phyloP scores from a whole-genome alignment of 64 coral and sea anemone species.

The Cladopsammia gracilis region DNA sequence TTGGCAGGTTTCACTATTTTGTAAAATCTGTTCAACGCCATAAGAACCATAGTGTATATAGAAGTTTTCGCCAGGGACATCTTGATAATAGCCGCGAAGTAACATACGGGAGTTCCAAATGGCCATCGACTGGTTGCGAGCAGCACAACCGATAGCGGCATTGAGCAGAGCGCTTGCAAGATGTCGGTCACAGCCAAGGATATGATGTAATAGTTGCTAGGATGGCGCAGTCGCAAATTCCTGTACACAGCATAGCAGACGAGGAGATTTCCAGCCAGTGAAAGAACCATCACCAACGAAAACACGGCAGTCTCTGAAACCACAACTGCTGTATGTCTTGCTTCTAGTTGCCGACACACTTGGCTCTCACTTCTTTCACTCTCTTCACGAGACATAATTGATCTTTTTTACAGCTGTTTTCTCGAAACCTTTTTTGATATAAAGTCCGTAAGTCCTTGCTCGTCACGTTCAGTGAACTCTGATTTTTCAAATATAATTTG shows the following conservation, averaged over 20 bases:
- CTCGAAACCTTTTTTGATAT: too few relatives aligned
- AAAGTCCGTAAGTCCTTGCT: too few relatives aligned
- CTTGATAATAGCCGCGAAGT: slow-evolving; percentile 3
- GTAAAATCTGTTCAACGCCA: slow-evolving; percentile 48
- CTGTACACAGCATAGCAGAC: slow-evolving; percentile 51
- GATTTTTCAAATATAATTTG: too few relatives aligned
- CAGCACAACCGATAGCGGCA: slow-evolving; percentile 25
- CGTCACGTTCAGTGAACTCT: too few relatives aligned
- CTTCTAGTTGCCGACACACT: neutral
- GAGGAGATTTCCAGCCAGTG: slow-evolving; percentile 7
- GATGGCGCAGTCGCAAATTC: slow-evolving; percentile 32
- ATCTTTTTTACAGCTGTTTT: too few relatives aligned
- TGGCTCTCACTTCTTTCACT: neutral
- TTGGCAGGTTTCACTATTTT: slow-evolving; percentile 57
- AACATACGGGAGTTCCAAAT: slow-evolving; percentile 24
- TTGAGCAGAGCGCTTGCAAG: slow-evolving; percentile 12
- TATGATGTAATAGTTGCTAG: slow-evolving; percentile 35
- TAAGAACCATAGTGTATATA: slow-evolving; percentile 47
- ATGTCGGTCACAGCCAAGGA: slow-evolving; percentile 45
- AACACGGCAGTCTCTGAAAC: neutral
- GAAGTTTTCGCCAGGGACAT: slow-evolving; percentile 22
- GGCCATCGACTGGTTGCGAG: slow-evolving; percentile 23
- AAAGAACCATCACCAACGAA: neutral
- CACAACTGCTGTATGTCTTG: neutral
- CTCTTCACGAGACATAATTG: too few relatives aligned